phyloP scores from a whole-genome alignment of 2,113 vertebrate species.

The Urocitellus parryii region DNA sequence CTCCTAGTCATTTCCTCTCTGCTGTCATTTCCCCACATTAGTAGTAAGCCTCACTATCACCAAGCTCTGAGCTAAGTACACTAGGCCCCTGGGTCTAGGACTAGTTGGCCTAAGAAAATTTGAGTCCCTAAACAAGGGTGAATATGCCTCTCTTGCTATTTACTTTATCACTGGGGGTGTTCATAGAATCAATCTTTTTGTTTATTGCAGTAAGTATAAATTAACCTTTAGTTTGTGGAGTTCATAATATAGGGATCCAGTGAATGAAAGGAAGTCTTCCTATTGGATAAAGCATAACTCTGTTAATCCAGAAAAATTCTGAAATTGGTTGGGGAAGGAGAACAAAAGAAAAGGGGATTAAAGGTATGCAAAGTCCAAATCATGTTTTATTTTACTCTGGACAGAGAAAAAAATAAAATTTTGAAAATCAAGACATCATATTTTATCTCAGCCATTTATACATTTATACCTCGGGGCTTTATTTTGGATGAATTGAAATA shows the following conservation, averaged over 20 bases:
- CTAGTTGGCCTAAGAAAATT: not conserved
- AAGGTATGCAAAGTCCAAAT: not conserved
- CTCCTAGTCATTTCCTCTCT: not conserved
- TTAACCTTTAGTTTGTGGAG: not conserved
- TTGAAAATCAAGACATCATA: not conserved
- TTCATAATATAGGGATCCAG: not conserved
- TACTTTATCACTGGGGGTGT: not conserved
- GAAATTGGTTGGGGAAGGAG: not conserved
- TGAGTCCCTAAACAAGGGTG: rapidly evolving
- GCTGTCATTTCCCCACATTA: not conserved
- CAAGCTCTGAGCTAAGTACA: not conserved
- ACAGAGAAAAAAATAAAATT: not conserved
- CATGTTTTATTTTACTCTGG: not conserved
- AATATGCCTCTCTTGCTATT: not conserved
- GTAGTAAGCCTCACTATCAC: not conserved
- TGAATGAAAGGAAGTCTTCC: not conserved
- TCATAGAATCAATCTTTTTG: not conserved
- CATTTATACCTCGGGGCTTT: not conserved
- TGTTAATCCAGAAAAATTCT: not conserved
- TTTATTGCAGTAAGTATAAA: not conserved
- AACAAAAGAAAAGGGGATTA: not conserved
- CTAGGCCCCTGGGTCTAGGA: rapidly evolving
- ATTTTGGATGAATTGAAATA: not conserved
- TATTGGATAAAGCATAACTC: not conserved
- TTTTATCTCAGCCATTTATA: not conserved